A percentile compares a stretch with the other conserved stretches of the same genome.
These are phyloP conservation scores for Odontamblyopus lacepedii DNA, from an alignment of 2,797 vertebrate species.

Conservation along the genomic window DNA sequence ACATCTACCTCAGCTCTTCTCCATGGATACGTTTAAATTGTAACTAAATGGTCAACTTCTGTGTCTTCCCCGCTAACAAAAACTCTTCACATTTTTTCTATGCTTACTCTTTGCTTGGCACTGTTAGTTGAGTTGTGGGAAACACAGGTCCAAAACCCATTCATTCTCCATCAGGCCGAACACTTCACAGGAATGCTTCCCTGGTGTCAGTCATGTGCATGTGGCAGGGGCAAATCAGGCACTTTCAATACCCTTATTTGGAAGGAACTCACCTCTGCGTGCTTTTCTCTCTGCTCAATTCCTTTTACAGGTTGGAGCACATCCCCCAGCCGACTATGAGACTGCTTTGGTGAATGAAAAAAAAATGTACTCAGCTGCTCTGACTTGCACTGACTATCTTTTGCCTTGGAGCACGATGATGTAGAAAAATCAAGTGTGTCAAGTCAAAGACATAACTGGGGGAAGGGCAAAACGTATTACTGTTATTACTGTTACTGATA, in stretches of 20 bases:
- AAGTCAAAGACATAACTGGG: not conserved
- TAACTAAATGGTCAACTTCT: constrained; percentile 34
- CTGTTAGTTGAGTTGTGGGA: constrained; percentile 30
- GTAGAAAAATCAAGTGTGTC: not conserved
- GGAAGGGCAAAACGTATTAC: not conserved
- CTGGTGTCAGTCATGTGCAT: constrained; percentile 38
- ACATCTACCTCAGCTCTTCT: constrained; percentile 38
- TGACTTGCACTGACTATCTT: constrained; percentile 35
- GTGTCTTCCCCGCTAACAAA: constrained; percentile 23
- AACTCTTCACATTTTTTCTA: constrained; percentile 45
- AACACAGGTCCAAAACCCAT: constrained; percentile 34
- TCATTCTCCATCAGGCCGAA: constrained; percentile 33
- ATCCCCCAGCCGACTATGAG: constrained; percentile 48
- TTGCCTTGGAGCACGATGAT: constrained; percentile 7
- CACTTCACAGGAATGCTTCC: constrained; percentile 47
- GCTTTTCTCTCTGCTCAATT: constrained; percentile 64
- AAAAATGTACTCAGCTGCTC: constrained; percentile 34
- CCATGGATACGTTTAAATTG: constrained; percentile 21
- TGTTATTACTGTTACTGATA: no score
- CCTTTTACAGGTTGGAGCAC: constrained; percentile 79
- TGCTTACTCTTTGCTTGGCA: constrained; percentile 52
- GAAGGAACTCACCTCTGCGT: constrained; percentile 64
- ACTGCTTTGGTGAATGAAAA: constrained; percentile 15
- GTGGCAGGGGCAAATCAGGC: constrained; percentile 35
- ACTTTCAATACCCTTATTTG: constrained; percentile 76